Base-by-base conservation (phyloP, 2,888 invertebrate genomes). In the Shargacucullia verbasci region DNA sequence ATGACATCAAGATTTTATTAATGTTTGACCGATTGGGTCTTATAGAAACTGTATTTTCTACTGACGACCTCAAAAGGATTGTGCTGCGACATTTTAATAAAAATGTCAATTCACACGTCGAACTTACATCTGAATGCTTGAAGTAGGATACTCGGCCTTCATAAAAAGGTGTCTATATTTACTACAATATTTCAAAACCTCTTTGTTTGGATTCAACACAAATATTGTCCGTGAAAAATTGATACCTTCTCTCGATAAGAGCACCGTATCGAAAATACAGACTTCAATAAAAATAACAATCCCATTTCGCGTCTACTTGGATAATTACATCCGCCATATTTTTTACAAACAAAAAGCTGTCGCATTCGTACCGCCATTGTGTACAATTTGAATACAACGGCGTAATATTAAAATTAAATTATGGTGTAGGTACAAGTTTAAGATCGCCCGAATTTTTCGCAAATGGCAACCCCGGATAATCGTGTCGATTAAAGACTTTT, bases 311-410 rank as follows among this genome's bases (percentile, higher is more conserved):
- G 70, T 81, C 81, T 75, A 70, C 68, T 73, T 73, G 74, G 78
- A 76, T 86, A 86, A 89, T 86, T 83, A 88, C 84, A 83, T 88
- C 89, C 86, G 85, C 82, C 72, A 82, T 84, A 77, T 86, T 87
- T 85, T 70, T 76, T 63, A 60, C 66, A 59, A n/a, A 78, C 73
- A 81, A 79, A 56, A 67, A 76, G 67, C 60, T 84, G 84, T 85
- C 84, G 73, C 78, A 82, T 85, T 86, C 70, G 81, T 63, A 73
- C 55, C 76, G 81, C 38, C 27, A 68, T 86, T 86, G 83, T 86
- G 78, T 74, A 79, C 71, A 82, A 58, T 60, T 81, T 74, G 68
- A 73, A 55, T 68, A 70, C 45, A 67, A 66, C 56, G 54, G 20
- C 48, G 55, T 71, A 60, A 64, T 59, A 63, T 64, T 60, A 60